Conservation (phyloP, 2,113 vertebrate genomes). For the Ovibos moschatus region DNA sequence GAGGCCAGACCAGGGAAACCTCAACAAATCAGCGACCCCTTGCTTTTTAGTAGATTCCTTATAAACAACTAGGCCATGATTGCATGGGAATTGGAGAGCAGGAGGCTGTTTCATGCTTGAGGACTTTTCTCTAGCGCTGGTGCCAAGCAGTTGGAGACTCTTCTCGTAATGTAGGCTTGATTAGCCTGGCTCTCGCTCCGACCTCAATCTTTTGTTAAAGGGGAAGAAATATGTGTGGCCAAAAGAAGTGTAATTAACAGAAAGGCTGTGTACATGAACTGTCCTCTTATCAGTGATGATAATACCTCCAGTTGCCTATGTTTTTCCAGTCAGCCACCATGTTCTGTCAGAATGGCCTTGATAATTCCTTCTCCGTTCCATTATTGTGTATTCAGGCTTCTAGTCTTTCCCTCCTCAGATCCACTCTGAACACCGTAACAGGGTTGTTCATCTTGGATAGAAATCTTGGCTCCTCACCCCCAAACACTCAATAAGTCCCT, state of each 20-base stretch:
- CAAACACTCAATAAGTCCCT: neutral
- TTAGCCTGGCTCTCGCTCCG: neutral
- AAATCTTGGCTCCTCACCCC: neutral
- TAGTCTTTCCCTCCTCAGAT: neutral
- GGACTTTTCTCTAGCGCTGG: neutral
- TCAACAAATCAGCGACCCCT: neutral
- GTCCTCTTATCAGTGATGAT: neutral
- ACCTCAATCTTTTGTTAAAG: neutral
- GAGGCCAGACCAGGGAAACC: conserved; percentile 15
- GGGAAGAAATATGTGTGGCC: neutral
- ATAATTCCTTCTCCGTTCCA: neutral
- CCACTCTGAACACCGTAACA: neutral
- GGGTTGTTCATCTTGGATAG: neutral
- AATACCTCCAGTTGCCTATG: rapidly evolving
- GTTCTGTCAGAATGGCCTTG: neutral
- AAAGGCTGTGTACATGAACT: neutral
- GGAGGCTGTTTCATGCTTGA: neutral
- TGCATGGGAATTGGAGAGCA: neutral
- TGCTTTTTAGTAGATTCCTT: neutral
- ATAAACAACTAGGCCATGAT: neutral
- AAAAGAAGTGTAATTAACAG: neutral
- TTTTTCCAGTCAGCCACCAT: neutral
- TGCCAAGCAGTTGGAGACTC: neutral
- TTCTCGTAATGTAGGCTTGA: neutral
- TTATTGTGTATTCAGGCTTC: neutral